Evolutionary conservation across 1,140 invertebrate genomes (phyloP), one percentile per base, ranked within the genome.

Genomic region (Drosophila obscura): DNA sequence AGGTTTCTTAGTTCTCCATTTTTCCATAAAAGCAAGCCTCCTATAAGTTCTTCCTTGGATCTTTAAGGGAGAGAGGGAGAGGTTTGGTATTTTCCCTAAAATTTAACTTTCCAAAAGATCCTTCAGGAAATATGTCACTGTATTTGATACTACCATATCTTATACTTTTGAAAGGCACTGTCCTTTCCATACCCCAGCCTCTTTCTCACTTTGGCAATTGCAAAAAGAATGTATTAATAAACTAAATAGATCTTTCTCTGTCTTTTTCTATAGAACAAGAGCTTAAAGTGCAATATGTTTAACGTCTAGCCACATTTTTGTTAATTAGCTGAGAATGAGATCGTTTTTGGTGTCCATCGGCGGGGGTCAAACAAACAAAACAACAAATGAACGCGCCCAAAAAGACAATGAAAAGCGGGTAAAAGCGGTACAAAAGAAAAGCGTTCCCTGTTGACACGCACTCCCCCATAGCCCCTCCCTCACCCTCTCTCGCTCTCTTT

Each of bases 241-340:
- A 39, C 9, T 39, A 13, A 5, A 39, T 2, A 35, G 35, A 7
- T 28, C 7, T 28, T 7, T 28, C 7, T 6, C 0, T 28, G 5
- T 7, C 8, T 31, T 31, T 31, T 31, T 35, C 31, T 35, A 13
- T 39, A 13, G 4, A 11, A 5, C 11, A 3, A 39, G 35, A 35
- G 31, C 35, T 13, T 39, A 39, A 13, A 39, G 11, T 13, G 35
- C 35, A 13, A 39, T 5, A 39, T 13, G 35, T 11, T 39, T 11
- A 39, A 39, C 35, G 35, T 13, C 35, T 39, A 39, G 8, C 4
- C 35, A 11, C 13, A 11, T 0, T 11, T 13, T 48, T 48, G 57
- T 88, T 87, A 88, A 87, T 87, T 87, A 78, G 71, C 79, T 82
- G 79, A 72, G 67, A 76, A 76, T 65, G 11, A 13, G 35, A 35